These are phyloP conservation scores for Artibeus jamaicensis DNA, from an alignment of 2,797 vertebrate genomes.

Conservation along the genomic window DNA sequence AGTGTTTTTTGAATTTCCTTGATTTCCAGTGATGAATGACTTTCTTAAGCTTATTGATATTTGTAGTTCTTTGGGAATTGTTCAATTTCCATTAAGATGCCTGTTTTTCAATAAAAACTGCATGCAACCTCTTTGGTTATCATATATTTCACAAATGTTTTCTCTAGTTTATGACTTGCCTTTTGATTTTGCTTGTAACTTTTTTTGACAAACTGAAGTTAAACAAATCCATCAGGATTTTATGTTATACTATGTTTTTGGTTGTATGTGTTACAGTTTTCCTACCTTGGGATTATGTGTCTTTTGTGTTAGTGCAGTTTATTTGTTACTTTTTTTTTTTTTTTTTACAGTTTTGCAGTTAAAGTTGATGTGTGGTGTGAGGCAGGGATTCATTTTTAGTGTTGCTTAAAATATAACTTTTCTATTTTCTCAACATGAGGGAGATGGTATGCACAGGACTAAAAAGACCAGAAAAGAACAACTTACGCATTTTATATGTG, in stretches of 20 bases:
- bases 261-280: not conserved
- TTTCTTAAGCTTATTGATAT: constrained; percentile 10
- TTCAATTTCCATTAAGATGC: not conserved
- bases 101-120: not conserved
- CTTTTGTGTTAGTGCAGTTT: not conserved
- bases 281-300: not conserved
- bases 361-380: constrained; percentile 39
- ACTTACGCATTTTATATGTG: not conserved
- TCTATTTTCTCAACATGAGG: not conserved
- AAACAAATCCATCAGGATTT: not conserved
- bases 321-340: not conserved
- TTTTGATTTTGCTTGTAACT: constrained; percentile 15
- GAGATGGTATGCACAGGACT: not conserved
- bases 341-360: not conserved
- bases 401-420: constrained; percentile 32
- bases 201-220: not conserved
- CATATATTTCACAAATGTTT: not conserved
- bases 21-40: not conserved
- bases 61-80: not conserved
- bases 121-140: not conserved
- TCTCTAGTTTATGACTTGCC: not conserved
- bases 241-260: not conserved
- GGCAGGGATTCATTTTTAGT: constrained; percentile 39
- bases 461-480: not conserved
- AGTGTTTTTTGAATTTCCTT: constrained; percentile 3